Conservation (phyloP, 1,140 invertebrate genomes). For the Scaptomyza pallida region DNA sequence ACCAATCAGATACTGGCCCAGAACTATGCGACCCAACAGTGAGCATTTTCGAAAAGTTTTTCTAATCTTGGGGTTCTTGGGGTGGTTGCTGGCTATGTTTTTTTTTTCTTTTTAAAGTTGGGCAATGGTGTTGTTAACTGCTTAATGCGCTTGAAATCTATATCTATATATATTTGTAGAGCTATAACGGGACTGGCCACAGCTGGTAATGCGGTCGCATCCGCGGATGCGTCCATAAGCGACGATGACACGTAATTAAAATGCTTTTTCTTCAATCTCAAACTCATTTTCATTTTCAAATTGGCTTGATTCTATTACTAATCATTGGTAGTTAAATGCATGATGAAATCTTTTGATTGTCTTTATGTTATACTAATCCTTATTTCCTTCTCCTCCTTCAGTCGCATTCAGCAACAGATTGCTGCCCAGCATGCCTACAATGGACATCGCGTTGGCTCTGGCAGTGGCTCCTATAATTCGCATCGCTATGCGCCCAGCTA, state of each 20-base stretch:
- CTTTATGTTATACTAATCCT: background rate
- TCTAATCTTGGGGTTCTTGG: background rate
- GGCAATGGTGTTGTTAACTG: slow-evolving; percentile 18
- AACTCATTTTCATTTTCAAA: background rate
- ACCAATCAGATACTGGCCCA: slow-evolving; percentile 80
- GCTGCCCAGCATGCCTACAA: slow-evolving; percentile 74
- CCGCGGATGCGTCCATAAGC: slow-evolving; percentile 71
- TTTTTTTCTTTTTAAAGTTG: background rate
- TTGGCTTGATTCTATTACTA: slow-evolving; percentile 13
- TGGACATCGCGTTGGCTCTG: slow-evolving; percentile 41
- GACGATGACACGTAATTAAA: slow-evolving; percentile 70
- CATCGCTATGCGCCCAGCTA: slow-evolving; percentile 81
- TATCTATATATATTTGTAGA: slow-evolving; percentile 63
- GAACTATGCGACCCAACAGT: slow-evolving; percentile 75
- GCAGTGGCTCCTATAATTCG: slow-evolving; percentile 51
- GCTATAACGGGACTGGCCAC: slow-evolving; percentile 74
- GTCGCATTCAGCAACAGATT: slow-evolving; percentile 78
- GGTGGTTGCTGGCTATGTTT: background rate
- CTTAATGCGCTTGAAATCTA: slow-evolving; percentile 54
- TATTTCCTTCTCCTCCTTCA: slow-evolving; percentile 18
- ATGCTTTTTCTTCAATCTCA: slow-evolving; percentile 8
- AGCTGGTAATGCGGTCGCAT: slow-evolving; percentile 69
- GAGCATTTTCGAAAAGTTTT: slow-evolving; percentile 27
- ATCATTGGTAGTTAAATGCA: slow-evolving; percentile 8
- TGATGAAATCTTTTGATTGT: background rate